phyloP scores from a whole-genome alignment of 1,140 invertebrate species.

The Colletes gigas region DNA sequence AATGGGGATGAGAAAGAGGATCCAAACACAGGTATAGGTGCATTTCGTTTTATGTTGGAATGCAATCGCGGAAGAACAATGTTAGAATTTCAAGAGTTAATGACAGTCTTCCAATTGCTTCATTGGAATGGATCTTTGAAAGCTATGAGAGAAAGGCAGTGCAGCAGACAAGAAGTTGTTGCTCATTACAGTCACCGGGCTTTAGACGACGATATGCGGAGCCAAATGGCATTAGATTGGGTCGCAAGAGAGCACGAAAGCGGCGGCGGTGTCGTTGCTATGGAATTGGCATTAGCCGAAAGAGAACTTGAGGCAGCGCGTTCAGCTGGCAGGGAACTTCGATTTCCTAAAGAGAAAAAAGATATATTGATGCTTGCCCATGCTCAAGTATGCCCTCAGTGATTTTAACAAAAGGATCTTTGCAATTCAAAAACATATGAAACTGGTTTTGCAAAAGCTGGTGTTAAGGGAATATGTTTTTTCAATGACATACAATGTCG shows the following conservation, averaged over 20 bases:
- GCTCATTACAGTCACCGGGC: slow-evolving; percentile 95
- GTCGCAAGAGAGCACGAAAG: slow-evolving; percentile 94
- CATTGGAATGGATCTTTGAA: slow-evolving; percentile 98
- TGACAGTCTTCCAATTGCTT: slow-evolving; percentile 97
- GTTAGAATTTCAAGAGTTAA: slow-evolving; percentile 97
- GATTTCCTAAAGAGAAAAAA: slow-evolving; percentile 97
- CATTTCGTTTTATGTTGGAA: slow-evolving; percentile 97
- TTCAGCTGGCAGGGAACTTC: slow-evolving; percentile 92
- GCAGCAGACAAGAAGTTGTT: slow-evolving; percentile 96
- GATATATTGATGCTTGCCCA: slow-evolving; percentile 95
- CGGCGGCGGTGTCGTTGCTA: slow-evolving; percentile 87
- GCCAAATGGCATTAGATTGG: slow-evolving; percentile 97
- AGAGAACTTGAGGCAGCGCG: slow-evolving; percentile 94
- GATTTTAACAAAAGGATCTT: slow-evolving; percentile 36
- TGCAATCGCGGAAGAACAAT: slow-evolving; percentile 95
- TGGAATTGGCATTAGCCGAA: slow-evolving; percentile 92
- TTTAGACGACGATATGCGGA: slow-evolving; percentile 96
- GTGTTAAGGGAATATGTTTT: slow-evolving; percentile 29
- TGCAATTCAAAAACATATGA: slow-evolving; percentile 21
- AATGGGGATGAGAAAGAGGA: slow-evolving; percentile 87
- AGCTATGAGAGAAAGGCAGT: slow-evolving; percentile 95
- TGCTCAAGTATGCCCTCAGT: slow-evolving; percentile 85
- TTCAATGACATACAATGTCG: slow-evolving; percentile 25
- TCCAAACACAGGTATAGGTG: slow-evolving; percentile 93
- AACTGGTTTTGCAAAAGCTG: slow-evolving; percentile 48